A percentile compares a stretch with the other conserved stretches of the same genome.
phyloP scores from a whole-genome alignment of 2,113 vertebrate species.

The Eurypyga helias region DNA sequence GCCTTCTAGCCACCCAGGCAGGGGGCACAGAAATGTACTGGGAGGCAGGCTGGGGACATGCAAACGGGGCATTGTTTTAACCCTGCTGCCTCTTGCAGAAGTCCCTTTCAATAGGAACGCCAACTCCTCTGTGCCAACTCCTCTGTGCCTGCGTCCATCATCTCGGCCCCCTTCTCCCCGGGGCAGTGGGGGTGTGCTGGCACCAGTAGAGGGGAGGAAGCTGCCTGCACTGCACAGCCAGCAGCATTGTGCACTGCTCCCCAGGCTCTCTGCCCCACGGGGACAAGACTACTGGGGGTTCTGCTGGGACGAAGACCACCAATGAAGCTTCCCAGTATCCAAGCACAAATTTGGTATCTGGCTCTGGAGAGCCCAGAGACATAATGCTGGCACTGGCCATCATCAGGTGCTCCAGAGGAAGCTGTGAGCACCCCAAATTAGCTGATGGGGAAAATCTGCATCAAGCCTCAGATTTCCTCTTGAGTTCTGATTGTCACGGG shows the following conservation, averaged over 20 bases:
- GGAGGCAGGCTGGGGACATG: background rate
- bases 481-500: background rate
- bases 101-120: background rate
- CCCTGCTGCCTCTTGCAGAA: background rate
- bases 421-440: background rate
- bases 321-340: background rate
- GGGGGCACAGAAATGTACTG: background rate
- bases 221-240: background rate
- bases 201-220: fast-evolving
- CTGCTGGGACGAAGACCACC: background rate
- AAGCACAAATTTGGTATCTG: background rate
- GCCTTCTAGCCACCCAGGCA: background rate
- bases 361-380: background rate
- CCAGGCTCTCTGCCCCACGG: fast-evolving
- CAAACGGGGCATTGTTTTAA: background rate
- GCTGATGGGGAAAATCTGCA: background rate
- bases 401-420: background rate
- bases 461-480: background rate
- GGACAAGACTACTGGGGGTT: fast-evolving
- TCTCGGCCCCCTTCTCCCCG: background rate
- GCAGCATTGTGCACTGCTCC: background rate
- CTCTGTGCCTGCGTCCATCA: background rate
- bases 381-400: background rate
- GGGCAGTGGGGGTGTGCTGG: background rate
- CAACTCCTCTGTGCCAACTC: background rate